Evolutionary conservation across 2,113 vertebrate genomes (phyloP).

Genomic region (Murina feae): DNA sequence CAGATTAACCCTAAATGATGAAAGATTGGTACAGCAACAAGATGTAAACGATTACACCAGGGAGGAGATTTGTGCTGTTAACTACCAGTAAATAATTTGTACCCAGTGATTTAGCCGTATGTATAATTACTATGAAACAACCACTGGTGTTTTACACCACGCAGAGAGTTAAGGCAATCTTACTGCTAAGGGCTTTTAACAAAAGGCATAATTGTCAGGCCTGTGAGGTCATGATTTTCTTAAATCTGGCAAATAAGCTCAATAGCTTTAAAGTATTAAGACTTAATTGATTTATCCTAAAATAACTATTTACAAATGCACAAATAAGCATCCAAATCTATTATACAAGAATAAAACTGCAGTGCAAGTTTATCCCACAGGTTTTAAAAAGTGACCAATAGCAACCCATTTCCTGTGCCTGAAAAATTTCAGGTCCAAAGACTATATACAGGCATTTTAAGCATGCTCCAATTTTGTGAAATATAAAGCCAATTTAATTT

Average conservation of each 20-base stretch:
- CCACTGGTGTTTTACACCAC: constrained; percentile 16
- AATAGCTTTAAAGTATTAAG: constrained; percentile 64
- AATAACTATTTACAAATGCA: constrained; percentile 72
- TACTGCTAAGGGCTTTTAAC: not conserved
- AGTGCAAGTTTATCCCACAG: constrained; percentile 84
- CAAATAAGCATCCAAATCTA: constrained; percentile 77
- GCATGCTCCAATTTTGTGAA: constrained; percentile 28
- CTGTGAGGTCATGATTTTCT: constrained; percentile 61
- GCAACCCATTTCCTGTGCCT: constrained; percentile 43
- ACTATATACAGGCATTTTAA: constrained; percentile 29
- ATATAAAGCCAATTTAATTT: constrained; percentile 18
- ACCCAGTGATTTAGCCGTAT: constrained; percentile 41
- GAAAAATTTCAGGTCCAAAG: constrained; percentile 38
- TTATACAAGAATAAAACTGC: constrained; percentile 77
- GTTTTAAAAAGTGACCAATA: constrained; percentile 58
- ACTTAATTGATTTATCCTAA: constrained; percentile 64
- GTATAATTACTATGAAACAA: constrained; percentile 13
- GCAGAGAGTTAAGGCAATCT: constrained; percentile 45
- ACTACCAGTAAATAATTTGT: not conserved
- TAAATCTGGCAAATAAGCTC: constrained; percentile 45
- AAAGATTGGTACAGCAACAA: not conserved
- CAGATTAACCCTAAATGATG: constrained; percentile 35
- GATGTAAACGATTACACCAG: constrained; percentile 56
- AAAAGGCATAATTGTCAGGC: constrained; percentile 47
- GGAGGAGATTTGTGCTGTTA: not conserved